Evolutionary conservation across 2,113 vertebrate genomes (phyloP).

Genomic region (Gnathonemus echidnorhynchus): DNA sequence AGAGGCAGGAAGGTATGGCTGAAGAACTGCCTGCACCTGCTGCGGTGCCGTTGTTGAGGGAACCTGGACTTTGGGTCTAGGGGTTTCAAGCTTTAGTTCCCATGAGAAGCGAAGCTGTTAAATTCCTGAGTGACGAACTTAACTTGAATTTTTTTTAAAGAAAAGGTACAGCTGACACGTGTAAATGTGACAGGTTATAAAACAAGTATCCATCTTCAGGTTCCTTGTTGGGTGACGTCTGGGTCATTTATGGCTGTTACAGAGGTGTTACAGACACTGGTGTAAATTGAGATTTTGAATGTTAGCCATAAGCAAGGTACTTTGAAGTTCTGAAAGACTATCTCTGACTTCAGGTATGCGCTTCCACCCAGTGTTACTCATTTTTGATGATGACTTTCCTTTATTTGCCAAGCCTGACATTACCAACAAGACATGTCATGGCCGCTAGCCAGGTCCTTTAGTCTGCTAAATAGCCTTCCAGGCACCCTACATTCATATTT

Average conservation of each 20-base stretch:
- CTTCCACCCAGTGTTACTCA: background rate
- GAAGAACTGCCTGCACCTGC: background rate
- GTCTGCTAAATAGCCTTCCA: background rate
- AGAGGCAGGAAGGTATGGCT: conserved; percentile 73
- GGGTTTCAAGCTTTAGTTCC: background rate
- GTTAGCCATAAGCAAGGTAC: background rate
- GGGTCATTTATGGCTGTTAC: background rate
- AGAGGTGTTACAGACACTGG: background rate
- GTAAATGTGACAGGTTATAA: background rate
- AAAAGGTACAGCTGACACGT: background rate
- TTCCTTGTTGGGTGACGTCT: background rate
- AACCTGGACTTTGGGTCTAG: background rate
- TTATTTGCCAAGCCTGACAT: background rate
- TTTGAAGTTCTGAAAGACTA: background rate
- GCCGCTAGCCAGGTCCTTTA: background rate
- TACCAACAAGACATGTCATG: background rate
- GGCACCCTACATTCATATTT: background rate
- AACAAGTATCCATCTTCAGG: background rate
- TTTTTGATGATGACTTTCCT: background rate
- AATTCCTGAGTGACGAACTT: background rate
- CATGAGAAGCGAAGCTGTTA: background rate
- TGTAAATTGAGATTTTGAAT: background rate
- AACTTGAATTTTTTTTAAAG: background rate
- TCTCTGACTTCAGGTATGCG: background rate
- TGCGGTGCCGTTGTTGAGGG: background rate